Percentiles rank a stretch among this genome's conserved stretches.
phyloP scores from a whole-genome alignment of 1,140 invertebrate genomes.

The Neuroterus valhalla region DNA sequence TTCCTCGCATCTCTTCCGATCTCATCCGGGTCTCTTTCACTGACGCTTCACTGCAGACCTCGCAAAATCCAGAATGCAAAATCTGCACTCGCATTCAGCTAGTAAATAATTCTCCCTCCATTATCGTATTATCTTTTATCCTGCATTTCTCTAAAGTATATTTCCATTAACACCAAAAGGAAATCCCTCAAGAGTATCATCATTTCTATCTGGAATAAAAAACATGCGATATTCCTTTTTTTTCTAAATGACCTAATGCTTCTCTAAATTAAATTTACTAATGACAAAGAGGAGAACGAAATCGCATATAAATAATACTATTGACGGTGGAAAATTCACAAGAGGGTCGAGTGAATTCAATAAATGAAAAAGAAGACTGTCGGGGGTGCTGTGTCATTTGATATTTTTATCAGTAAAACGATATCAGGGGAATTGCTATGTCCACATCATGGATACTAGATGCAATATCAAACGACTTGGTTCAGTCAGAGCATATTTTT shows the following conservation, averaged over 20 bases:
- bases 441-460: slow-evolving; percentile 53
- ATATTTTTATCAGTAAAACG: slow-evolving; percentile 72
- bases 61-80: slow-evolving; percentile 15
- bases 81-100: background rate
- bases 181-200: background rate
- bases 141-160: background rate
- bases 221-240: no score
- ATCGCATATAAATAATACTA: no score
- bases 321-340: no score
- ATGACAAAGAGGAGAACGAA: no score
- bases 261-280: no score
- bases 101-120: slow-evolving; percentile 9
- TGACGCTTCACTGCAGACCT: slow-evolving; percentile 5
- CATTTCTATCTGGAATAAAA: no score
- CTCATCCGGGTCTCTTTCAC: slow-evolving; percentile 45
- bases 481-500: background rate
- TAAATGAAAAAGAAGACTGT: background rate
- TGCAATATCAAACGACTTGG: slow-evolving; percentile 45
- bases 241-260: no score
- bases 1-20: slow-evolving; percentile 30
- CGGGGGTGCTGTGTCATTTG: slow-evolving; percentile 53
- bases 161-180: background rate
- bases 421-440: slow-evolving; percentile 71
- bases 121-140: background rate
- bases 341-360: no score